Percentiles rank a stretch among this genome's conserved stretches.
These are phyloP conservation scores for Papilio dardanus DNA, from an alignment of 1,140 invertebrate genomes.

Conservation along the genomic window DNA sequence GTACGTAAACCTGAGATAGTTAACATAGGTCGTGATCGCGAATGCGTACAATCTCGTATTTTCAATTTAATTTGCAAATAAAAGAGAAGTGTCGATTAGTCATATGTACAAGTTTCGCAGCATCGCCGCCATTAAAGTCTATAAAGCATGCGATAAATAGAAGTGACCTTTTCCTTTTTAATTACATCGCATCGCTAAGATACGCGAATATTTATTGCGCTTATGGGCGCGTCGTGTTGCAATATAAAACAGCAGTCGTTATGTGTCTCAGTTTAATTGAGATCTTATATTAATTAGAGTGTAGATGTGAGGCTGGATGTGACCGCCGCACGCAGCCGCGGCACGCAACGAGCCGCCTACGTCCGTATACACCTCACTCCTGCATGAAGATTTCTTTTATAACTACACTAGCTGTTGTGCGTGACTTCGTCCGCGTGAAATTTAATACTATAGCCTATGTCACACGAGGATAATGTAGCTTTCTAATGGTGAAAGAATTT, in stretches of 20 bases:
- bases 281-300: constrained; percentile 79
- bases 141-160: constrained; percentile 29
- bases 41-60: not conserved
- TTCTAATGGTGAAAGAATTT: no score
- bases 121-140: constrained; percentile 24
- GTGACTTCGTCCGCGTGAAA: no score
- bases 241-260: constrained; percentile 58
- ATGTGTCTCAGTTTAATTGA: constrained; percentile 81
- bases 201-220: constrained; percentile 39
- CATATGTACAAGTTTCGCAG: constrained; percentile 3
- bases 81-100: constrained; percentile 2
- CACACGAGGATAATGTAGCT: no score
- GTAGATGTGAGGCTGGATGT: constrained; percentile 73
- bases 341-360: constrained; percentile 65
- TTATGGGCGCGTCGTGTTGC: constrained; percentile 28
- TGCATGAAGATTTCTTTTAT: constrained; percentile 49
- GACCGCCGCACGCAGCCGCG: constrained; percentile 70
- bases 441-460: no score
- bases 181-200: constrained; percentile 28
- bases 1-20: not conserved
- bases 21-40: not conserved
- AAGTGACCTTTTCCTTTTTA: constrained; percentile 37
- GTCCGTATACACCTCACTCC: constrained; percentile 58
- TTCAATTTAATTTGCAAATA: not conserved
- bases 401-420: no score